Conservation (phyloP, 2,113 vertebrate species). For the Formicarius rufipectus region DNA sequence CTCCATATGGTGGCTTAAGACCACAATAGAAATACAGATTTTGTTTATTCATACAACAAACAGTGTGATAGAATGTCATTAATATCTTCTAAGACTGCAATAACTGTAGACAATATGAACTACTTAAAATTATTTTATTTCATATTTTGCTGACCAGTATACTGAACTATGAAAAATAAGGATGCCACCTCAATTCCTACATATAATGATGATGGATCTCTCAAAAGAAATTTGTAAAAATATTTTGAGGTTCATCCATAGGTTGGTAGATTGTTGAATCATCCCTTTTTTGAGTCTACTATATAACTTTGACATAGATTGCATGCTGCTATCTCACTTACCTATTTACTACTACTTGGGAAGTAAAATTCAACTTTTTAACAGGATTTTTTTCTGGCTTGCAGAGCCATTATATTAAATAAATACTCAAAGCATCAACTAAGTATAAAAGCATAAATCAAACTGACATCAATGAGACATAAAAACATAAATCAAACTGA, state of each 20-base stretch:
- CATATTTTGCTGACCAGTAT: not conserved
- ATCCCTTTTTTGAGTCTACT: not conserved
- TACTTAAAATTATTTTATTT: not conserved
- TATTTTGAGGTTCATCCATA: not conserved
- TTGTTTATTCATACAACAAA: not conserved
- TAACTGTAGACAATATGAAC: not conserved
- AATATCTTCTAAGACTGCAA: not conserved
- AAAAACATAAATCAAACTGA: constrained; percentile 3
- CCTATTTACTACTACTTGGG: not conserved
- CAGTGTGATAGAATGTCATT: fast-evolving
- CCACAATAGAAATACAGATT: not conserved
- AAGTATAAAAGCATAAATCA: not conserved
- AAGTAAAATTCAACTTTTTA: not conserved
- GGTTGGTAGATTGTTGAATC: not conserved
- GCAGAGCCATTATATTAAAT: not conserved
- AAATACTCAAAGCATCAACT: not conserved
- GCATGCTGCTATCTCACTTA: not conserved
- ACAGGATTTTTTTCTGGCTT: not conserved
- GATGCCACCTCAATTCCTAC: not conserved
- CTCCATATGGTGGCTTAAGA: not conserved
- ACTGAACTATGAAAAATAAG: not conserved
- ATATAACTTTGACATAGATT: not conserved
- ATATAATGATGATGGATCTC: fast-evolving
- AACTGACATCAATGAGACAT: not conserved
- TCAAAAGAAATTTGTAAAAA: not conserved